Base-by-base conservation (phyloP, 2,888 invertebrate species). In the Glomeris marginata region DNA sequence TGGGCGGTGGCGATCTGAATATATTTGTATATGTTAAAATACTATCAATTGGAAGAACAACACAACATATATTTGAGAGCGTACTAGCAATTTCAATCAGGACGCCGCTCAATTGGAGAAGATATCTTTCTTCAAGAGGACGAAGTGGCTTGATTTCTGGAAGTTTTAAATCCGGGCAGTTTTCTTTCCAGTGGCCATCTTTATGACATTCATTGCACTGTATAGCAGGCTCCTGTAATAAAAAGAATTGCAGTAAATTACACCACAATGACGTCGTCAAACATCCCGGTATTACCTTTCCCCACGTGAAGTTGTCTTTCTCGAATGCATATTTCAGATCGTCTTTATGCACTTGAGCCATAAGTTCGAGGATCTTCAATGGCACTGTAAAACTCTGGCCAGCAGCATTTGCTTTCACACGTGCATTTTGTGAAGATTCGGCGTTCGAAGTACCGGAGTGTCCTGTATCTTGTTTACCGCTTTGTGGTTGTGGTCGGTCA, bases 151-250 rank as follows among this genome's bases (percentile, higher is more conserved):
- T 43, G 3, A 71, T 56, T 1, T 58, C 56, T 3, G 72, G 72
- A 6, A 74, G 58, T 2, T 61, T 61, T 54, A 72, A 70, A 33
- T 71, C 72, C 1, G 71, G 71, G 57, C 74, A 74, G 37, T 64
- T 59, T 37, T 60, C 58, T 56, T 67, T 68, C 20, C 66, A 58
- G 59, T 74, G 74, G 6, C 72, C 73, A 47, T 70, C 68, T 50
- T 64, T 63, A 51, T 69, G 68, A 62, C 74, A 74, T 21, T 68
- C 60, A 40, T 63, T 62, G 58, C 74, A 74, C 33, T 69, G 61
- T 13, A 67, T 59, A 4, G 66, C 64, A 6, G 55, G 55, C 18
- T 10, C 35, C 55, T 58, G 20, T 54, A 56, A 41, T n/a, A n/a
- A n/a, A n/a, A n/a, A n/a, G n/a, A n/a, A n/a, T n/a, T n/a, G n/a